phyloP scores from a whole-genome alignment of 2,797 vertebrate species.

The Tragopan temminckii region DNA sequence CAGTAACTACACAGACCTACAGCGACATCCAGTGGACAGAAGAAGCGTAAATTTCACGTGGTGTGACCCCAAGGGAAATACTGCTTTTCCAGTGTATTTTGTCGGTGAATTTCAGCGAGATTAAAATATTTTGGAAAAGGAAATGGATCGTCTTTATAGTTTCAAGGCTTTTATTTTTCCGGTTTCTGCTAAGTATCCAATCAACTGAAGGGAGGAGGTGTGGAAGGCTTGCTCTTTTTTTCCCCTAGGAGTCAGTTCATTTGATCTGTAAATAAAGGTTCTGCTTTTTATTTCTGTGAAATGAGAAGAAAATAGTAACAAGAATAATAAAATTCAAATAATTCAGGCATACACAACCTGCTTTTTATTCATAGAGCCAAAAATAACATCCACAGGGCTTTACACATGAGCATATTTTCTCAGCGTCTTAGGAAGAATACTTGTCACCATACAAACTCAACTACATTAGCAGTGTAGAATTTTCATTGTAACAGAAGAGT shows the following conservation, averaged over 20 bases:
- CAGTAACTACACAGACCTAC: not conserved
- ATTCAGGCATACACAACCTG: not conserved
- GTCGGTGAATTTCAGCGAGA: not conserved
- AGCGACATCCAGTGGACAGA: constrained; percentile 65
- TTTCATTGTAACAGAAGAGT: not conserved
- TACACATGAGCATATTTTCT: not conserved
- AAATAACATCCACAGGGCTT: rapidly evolving
- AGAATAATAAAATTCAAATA: not conserved
- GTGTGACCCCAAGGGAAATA: not conserved
- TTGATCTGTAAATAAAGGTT: not conserved
- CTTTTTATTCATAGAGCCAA: not conserved
- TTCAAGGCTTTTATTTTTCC: not conserved
- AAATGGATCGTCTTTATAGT: not conserved
- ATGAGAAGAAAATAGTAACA: not conserved
- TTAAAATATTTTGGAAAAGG: not conserved
- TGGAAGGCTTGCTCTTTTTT: not conserved
- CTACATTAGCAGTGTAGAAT: not conserved
- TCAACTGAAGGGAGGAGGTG: rapidly evolving
- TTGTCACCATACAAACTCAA: not conserved
- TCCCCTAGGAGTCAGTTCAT: not conserved
- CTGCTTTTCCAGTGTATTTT: not conserved
- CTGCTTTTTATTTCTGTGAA: not conserved
- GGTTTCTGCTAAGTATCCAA: not conserved
- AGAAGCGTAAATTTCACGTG: rapidly evolving
- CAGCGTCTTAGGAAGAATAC: not conserved